Conservation (phyloP, 1,140 invertebrate species). For the Ephestia elutella region DNA sequence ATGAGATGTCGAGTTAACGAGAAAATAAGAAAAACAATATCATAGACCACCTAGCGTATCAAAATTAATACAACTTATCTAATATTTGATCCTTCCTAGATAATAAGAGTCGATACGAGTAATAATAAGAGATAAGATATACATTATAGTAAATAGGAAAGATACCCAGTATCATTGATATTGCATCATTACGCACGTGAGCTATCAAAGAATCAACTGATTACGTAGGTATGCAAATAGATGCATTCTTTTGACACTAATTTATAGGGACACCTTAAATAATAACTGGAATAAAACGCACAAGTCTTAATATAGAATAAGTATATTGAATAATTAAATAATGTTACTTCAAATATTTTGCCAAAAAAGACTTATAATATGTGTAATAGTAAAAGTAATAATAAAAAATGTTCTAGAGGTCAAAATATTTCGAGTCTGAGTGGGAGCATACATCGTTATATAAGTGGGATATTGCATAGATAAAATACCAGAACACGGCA, state of each 20-base stretch:
- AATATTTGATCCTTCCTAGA: no score
- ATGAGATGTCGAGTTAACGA: no score
- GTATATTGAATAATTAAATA: conserved; percentile 74
- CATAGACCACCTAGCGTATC: no score
- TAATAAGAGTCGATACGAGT: no score
- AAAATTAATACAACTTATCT: no score
- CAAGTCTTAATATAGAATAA: conserved; percentile 69
- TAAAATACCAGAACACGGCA: conserved; percentile 35
- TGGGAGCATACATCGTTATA: conserved; percentile 51
- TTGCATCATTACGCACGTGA: background rate
- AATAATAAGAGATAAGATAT: no score
- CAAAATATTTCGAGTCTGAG: conserved; percentile 67
- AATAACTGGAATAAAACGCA: conserved; percentile 51
- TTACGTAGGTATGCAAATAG: background rate
- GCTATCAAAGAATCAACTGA: background rate
- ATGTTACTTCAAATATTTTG: conserved; percentile 71
- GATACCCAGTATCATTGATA: background rate
- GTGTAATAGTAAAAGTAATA: conserved; percentile 70
- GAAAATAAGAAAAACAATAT: no score
- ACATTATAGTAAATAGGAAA: background rate
- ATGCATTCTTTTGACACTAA: background rate
- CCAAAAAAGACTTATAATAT: conserved; percentile 67
- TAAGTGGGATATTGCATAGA: conserved; percentile 46
- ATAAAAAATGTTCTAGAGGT: conserved; percentile 65
- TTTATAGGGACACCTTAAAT: background rate